Evolutionary conservation across 2,113 vertebrate species (phyloP), one percentile per base, ranked within the genome.

Genomic region (Salvelinus alpinus): DNA sequence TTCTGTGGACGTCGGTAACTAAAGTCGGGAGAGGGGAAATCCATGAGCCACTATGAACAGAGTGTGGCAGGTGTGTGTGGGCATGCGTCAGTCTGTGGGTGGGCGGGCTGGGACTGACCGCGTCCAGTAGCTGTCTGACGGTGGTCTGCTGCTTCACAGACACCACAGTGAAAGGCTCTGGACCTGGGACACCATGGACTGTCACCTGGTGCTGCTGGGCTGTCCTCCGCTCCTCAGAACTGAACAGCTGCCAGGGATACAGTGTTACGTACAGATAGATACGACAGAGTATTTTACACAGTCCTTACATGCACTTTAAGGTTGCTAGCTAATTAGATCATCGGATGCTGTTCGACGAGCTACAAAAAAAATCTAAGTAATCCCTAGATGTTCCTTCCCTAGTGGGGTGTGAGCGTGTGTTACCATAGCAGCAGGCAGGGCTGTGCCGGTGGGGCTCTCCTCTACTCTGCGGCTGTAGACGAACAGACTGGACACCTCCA

Each of bases 401-500:
- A 4, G 51, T 16, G 12, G 14, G 13, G 5, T 54, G 51, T 18
- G 48, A 13, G 48, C 48, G 24, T 65, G 74, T 74, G 88, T 94
- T 94, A 99, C 97, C 95, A 90, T 5, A 51, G 95, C 94, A 31
- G 97, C 93, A 9, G 95, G 89, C 34, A 88, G 65, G 3, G 91
- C 70, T 66, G 87, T 94, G 72, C 95, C 94, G 72, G 91, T 80
- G 18, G 94, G 86, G 77, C 87, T 93, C 82, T 99, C 97, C 91
- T 99, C 97, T 82, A 91, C 94, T 83, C 96, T 94, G 79, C 95
- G 94, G 88, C 95, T 98, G 91, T 94, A 97, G 89, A 99, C 95
- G 78, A 99, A 98, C 75, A 99, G 92, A 79, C 96, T 96, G 29
- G 97, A 98, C 62, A 99, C 96, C 87, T 99, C 97, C 60, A 99